Evolutionary conservation across 2,113 vertebrate genomes (phyloP), one percentile per base, ranked within the genome.

Genomic region (Mesembrinibis cayennensis): DNA sequence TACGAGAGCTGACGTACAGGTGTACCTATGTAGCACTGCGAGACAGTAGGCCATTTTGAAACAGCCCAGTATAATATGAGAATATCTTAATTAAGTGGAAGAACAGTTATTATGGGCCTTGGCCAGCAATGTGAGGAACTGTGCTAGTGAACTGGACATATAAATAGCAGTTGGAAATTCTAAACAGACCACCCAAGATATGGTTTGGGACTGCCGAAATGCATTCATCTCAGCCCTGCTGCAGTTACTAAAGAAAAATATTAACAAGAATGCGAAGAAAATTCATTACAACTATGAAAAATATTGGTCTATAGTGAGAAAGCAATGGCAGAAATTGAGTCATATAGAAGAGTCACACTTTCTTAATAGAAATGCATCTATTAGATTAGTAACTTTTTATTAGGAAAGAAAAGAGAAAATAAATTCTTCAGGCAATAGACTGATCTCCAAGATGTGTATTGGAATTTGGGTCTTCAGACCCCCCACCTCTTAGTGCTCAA

Each of bases 171-270:
- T 11, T 42, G 8, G 10, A 90, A 70, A 62, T 77, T 77, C 7
- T 49, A 47, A 55, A 36, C 34, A 56, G 7, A 34, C 9, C 5
- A 1, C 36, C 11, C 7, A n/a, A 14, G 2, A 23, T 36, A 40
- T 0, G 0, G 8, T 34, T 47, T 61, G 11, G 8, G 7, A 69
- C 44, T 52, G 15, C 19, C 1, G 4, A 49, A 82, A 82, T 40
- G 7, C 20, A 40, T 82, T 89, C 15, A 62, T 3, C 4, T 89
- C 11, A 71, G 23, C 16, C 10, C 14, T 63, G 8, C 49, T 72
- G 44, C 21, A 55, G 9, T 50, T 81, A 13, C 6, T 29, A 20
- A 77, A 44, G 26, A 70, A 52, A 70, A 58, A 1, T 16, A 7
- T 50, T 73, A 49, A 77, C 18, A 77, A 47, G 67, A 81, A 65